Conservation (phyloP, 2,797 vertebrate genomes). For the Neosilurus hyrtlii region DNA sequence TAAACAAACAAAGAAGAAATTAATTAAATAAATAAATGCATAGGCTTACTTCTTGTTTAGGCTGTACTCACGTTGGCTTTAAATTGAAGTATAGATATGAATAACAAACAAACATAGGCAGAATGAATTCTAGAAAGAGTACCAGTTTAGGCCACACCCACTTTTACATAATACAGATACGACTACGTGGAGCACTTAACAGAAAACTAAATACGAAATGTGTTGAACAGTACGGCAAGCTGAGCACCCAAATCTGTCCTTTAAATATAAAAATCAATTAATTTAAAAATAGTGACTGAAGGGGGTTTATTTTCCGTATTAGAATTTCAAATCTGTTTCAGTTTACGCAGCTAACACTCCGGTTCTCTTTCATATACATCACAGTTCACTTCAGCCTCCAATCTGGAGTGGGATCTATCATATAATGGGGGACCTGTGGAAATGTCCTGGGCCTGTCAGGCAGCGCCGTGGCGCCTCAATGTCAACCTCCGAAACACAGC, state of each 20-base stretch:
- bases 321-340: not conserved
- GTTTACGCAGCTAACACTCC: not conserved
- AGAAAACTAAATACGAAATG: not conserved
- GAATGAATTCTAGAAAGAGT: too few relatives aligned
- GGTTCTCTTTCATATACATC: not conserved
- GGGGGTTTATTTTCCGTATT: not conserved
- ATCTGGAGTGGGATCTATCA: slow-evolving; percentile 33
- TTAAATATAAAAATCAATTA: not conserved
- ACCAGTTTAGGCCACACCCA: not conserved
- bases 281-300: not conserved
- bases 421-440: slow-evolving; percentile 19
- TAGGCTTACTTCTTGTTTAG: not conserved
- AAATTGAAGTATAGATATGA: too few relatives aligned
- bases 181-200: too few relatives aligned
- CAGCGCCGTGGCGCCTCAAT: slow-evolving; percentile 32
- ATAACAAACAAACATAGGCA: too few relatives aligned
- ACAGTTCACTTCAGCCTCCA: slow-evolving; percentile 17
- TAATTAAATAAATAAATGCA: not conserved
- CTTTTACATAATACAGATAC: not conserved
- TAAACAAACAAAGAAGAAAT: too few relatives aligned
- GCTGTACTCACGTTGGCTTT: too few relatives aligned
- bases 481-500: slow-evolving; percentile 42
- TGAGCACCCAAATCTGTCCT: not conserved
- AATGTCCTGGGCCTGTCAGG: slow-evolving; percentile 40
- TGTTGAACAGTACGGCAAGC: not conserved